Percentiles rank a stretch among this genome's conserved stretches.
Conservation (phyloP, 2,113 vertebrate species). For the Percopsis transmontana region DNA sequence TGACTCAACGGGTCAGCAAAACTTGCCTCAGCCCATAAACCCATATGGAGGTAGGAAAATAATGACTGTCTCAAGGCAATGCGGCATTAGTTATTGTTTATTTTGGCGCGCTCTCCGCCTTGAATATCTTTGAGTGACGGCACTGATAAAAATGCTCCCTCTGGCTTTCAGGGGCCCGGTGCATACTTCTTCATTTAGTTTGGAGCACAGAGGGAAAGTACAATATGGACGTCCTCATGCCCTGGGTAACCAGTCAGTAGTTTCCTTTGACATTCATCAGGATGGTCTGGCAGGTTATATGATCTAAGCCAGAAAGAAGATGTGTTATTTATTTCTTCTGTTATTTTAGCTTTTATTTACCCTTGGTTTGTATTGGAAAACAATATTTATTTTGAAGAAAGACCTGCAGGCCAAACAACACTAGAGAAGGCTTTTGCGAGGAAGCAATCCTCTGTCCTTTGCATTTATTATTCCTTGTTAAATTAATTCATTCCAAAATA, state of each 20-base stretch:
- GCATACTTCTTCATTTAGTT: not conserved
- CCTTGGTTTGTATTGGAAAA: not conserved
- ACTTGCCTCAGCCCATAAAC: not conserved
- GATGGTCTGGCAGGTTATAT: not conserved
- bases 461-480: no score
- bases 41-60: not conserved
- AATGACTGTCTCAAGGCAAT: conserved; percentile 4
- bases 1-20: not conserved
- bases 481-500: no score
- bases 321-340: not conserved
- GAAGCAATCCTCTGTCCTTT: no score
- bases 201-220: not conserved
- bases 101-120: not conserved
- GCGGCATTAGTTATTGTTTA: conserved; percentile 9
- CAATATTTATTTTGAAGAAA: not conserved
- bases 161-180: not conserved
- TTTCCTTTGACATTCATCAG: conserved; percentile 11
- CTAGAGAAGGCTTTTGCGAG: not conserved
- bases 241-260: not conserved
- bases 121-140: conserved; percentile 16
- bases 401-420: not conserved
- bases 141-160: conserved; percentile 13
- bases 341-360: not conserved
- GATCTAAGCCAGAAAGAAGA: not conserved
- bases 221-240: not conserved